Evolutionary conservation across 1,140 invertebrate genomes (phyloP).

Genomic region (Acromyrmex charruanus): DNA sequence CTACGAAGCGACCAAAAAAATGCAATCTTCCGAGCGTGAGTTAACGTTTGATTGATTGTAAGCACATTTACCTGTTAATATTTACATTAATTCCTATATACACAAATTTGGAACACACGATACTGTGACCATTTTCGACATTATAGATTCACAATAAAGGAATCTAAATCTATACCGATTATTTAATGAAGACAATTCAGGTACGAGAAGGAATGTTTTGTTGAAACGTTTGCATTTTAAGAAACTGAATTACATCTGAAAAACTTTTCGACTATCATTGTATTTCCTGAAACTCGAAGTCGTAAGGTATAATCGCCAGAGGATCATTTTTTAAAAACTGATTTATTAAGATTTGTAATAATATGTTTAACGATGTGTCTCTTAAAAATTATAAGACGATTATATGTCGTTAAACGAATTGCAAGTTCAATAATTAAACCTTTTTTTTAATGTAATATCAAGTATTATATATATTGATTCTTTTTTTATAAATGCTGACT

Average conservation of each 20-base stretch:
- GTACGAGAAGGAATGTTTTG: neutral
- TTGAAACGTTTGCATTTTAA: neutral
- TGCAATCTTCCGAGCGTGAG: slow-evolving; percentile 48
- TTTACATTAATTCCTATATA: slow-evolving; percentile 46
- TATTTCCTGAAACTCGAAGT: slow-evolving; percentile 19
- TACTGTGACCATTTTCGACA: neutral
- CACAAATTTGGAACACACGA: slow-evolving; percentile 32
- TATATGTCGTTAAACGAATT: neutral
- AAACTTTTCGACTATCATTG: neutral
- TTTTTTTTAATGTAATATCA: neutral
- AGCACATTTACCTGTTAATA: slow-evolving; percentile 14
- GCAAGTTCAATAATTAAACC: neutral
- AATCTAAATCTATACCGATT: slow-evolving; percentile 24
- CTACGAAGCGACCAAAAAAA: slow-evolving; percentile 28
- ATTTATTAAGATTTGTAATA: slow-evolving; percentile 34
- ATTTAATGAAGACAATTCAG: slow-evolving; percentile 6
- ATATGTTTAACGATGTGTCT: slow-evolving; percentile 1
- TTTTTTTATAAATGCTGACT: neutral
- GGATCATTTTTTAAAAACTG: slow-evolving; percentile 4
- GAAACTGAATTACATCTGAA: neutral
- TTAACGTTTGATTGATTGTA: slow-evolving; percentile 10
- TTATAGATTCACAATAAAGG: neutral
- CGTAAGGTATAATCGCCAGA: neutral
- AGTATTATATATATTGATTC: neutral
- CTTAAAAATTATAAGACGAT: slow-evolving; percentile 31